Conservation (phyloP, 2,113 vertebrate genomes). For the Odontophorus gujanensis region DNA sequence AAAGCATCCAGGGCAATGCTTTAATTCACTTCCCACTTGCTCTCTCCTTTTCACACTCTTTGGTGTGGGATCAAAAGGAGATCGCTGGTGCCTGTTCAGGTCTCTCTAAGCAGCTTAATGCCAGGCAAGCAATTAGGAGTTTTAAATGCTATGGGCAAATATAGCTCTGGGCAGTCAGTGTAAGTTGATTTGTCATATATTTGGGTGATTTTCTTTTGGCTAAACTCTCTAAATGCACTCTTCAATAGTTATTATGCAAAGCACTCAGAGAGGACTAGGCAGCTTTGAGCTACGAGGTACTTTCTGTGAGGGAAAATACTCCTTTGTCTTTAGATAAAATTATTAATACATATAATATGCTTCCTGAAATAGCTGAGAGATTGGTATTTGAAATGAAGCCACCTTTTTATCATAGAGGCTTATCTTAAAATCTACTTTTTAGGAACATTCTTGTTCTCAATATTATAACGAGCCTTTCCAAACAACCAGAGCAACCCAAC, state of each 20-base stretch:
- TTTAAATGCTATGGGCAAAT: not conserved
- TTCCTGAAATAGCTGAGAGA: not conserved
- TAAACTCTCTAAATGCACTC: not conserved
- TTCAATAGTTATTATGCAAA: fast-evolving
- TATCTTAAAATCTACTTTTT: not conserved
- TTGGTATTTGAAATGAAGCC: not conserved
- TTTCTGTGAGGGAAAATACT: not conserved
- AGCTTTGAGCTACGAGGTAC: not conserved
- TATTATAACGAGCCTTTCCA: not conserved
- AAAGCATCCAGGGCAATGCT: not conserved
- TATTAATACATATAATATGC: not conserved
- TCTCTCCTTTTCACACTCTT: not conserved
- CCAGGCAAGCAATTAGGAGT: not conserved
- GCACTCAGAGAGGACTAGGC: not conserved
- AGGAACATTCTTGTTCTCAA: not conserved
- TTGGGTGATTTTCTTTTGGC: not conserved
- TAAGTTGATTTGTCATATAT: not conserved
- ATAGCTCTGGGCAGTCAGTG: not conserved
- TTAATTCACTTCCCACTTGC: not conserved
- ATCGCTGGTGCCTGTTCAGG: not conserved
- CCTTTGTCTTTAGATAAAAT: not conserved
- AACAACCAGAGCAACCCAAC: not conserved
- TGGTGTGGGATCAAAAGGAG: not conserved
- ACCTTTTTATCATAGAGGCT: not conserved
- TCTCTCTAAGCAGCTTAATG: not conserved